phyloP scores from a whole-genome alignment of 1,140 invertebrate species.

The Harpegnathos saltator region DNA sequence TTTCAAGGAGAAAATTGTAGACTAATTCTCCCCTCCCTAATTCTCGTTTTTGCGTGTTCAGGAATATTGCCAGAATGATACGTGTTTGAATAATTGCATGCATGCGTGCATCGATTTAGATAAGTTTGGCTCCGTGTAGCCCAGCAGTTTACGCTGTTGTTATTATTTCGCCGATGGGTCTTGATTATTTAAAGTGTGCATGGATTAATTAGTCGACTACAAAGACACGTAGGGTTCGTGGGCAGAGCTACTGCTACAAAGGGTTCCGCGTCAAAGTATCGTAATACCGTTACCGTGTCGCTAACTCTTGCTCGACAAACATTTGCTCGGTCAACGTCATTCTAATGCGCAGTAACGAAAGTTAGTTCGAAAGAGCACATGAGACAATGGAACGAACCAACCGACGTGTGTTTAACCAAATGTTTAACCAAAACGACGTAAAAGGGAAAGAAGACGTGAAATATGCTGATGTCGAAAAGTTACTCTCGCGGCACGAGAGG shows the following conservation, averaged over 20 bases:
- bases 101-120: not conserved
- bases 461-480: too few species aligned
- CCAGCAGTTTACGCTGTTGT: not conserved
- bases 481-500: too few species aligned
- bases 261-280: constrained; percentile 43
- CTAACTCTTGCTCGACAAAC: constrained; percentile 50
- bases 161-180: not conserved
- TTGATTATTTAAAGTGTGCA: constrained; percentile 49
- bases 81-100: not conserved
- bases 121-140: not conserved
- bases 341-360: constrained; percentile 43
- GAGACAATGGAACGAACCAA: not conserved
- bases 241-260: constrained; percentile 30
- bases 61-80: not conserved
- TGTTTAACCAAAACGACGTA: constrained; percentile 5
- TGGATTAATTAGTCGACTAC: constrained; percentile 47
- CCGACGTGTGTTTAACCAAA: constrained; percentile 9
- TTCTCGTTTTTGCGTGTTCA: too few species aligned
- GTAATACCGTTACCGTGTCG: constrained; percentile 56
- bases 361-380: constrained; percentile 26
- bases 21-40: too few species aligned
- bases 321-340: constrained; percentile 44
- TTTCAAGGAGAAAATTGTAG: not conserved
- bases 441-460: not conserved
- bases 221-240: constrained; percentile 9